Percentiles rank a stretch among this genome's conserved stretches.
These are phyloP conservation scores for Platyura marginata DNA, from an alignment of 1,140 invertebrate genomes.

Conservation along the genomic window DNA sequence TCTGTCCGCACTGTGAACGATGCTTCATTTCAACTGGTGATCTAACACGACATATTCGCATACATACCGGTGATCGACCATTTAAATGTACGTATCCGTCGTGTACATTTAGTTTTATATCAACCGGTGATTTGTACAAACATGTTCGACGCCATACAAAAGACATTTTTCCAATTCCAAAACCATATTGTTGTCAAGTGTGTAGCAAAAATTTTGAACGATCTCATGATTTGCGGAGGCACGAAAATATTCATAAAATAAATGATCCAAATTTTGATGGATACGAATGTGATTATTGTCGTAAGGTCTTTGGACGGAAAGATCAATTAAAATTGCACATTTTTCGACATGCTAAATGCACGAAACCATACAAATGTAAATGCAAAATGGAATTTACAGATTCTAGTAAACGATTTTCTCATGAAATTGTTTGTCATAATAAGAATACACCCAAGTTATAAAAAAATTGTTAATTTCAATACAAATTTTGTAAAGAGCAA, in stretches of 20 bases:
- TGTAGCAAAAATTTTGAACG: neutral
- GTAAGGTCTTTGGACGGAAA: neutral
- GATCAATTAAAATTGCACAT: no score
- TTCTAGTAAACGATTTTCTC: no score
- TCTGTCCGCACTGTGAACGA: neutral
- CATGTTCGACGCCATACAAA: neutral
- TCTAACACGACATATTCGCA: neutral
- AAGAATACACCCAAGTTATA: no score
- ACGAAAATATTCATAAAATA: neutral
- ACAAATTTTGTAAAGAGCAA: no score
- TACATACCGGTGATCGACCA: neutral
- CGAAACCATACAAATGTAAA: no score
- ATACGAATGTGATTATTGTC: neutral
- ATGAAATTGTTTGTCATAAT: no score
- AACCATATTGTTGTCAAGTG: neutral
- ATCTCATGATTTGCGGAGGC: neutral
- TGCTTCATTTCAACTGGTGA: neutral
- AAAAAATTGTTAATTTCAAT: no score
- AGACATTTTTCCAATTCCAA: neutral
- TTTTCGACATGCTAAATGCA: no score
- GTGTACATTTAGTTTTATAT: neutral
- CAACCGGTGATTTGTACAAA: neutral
- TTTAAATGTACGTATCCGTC: neutral
- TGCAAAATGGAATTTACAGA: no score
- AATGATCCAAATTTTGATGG: neutral